Evolutionary conservation across 64 coral and sea anemone genomes (phyloP).

Genomic region (Stylophora pistillata): DNA sequence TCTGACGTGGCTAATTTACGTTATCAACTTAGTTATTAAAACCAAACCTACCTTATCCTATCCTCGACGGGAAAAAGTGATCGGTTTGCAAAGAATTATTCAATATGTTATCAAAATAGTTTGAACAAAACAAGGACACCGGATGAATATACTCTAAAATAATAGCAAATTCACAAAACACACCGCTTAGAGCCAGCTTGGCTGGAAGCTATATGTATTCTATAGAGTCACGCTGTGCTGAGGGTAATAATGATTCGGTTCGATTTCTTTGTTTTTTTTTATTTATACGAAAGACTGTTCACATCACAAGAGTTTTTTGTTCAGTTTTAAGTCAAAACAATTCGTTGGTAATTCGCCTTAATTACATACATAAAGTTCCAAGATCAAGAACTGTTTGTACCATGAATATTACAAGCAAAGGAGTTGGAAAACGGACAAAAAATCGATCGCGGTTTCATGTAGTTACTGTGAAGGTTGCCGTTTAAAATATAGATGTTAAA

Average conservation of each 20-base stretch:
- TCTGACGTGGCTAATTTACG: too few relatives aligned
- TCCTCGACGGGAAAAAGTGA: too few relatives aligned
- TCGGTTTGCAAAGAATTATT: too few relatives aligned
- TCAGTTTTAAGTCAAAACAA: background rate
- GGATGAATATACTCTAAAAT: background rate
- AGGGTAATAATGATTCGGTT: background rate
- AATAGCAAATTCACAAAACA: slow-evolving; percentile 1
- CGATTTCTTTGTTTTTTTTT: background rate
- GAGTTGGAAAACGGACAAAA: too few relatives aligned
- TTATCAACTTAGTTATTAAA: too few relatives aligned
- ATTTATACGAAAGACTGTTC: background rate
- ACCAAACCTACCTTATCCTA: too few relatives aligned
- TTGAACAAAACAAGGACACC: background rate
- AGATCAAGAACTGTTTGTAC: too few relatives aligned
- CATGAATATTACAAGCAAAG: background rate
- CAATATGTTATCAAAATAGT: too few relatives aligned
- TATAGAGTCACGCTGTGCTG: background rate
- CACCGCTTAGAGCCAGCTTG: background rate
- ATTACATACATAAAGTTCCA: background rate
- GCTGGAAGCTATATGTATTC: too few relatives aligned
- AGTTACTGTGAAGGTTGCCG: too few relatives aligned
- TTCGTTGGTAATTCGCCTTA: background rate
- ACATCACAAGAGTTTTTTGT: background rate
- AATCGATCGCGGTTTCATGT: too few relatives aligned
- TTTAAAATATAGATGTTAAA: too few relatives aligned